Evolutionary conservation across 64 coral and sea anemone genomes (phyloP).

Genomic region (Montipora capricornis): DNA sequence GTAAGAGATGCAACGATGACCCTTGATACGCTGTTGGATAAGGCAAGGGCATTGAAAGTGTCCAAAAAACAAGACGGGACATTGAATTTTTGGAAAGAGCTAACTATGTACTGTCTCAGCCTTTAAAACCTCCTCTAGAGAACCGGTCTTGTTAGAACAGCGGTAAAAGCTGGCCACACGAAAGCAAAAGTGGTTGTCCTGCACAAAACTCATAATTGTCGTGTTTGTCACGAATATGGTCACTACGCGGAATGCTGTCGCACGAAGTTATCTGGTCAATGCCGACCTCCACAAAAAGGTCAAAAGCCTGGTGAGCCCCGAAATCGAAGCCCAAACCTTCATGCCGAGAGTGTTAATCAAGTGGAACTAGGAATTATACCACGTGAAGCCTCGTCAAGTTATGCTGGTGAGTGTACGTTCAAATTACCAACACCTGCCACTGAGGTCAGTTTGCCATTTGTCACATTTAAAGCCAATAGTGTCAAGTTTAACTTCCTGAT

Average conservation of each 20-base stretch:
- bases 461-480: conserved; percentile 45
- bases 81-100: conserved; percentile 14
- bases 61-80: conserved; percentile 35
- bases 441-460: conserved; percentile 25
- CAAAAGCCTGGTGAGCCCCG: background rate
- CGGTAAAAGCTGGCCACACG: background rate
- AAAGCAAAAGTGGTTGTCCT: background rate
- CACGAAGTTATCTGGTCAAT: background rate
- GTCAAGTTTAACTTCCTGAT: conserved; percentile 31
- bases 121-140: background rate
- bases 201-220: background rate
- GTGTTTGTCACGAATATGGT: conserved; percentile 9
- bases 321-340: background rate
- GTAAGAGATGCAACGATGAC: conserved; percentile 54
- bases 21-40: conserved; percentile 45
- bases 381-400: background rate
- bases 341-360: background rate
- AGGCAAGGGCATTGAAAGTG: conserved; percentile 56
- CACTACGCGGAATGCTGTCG: background rate
- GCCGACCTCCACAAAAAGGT: background rate
- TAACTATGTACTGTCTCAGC: no score
- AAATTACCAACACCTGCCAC: background rate
- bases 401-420: conserved; percentile 45
- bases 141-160: background rate
- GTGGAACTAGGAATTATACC: background rate